Evolutionary conservation across 1,140 invertebrate species (phyloP).

Genomic region (Chionoecetes opilio): DNA sequence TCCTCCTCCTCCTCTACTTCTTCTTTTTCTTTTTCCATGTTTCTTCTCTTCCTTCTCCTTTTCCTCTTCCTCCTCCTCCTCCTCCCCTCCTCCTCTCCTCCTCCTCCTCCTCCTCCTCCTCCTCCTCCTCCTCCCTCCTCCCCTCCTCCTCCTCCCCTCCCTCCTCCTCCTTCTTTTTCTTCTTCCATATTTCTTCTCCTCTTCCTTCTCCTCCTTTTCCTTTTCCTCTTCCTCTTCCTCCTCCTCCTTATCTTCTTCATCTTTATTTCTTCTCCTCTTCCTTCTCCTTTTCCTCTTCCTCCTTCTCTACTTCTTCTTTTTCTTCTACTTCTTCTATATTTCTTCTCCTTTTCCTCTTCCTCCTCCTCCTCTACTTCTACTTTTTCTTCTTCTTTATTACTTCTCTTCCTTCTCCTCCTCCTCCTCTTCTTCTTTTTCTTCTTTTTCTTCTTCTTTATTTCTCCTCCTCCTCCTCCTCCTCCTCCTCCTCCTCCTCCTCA

Average conservation of each 20-base stretch:
- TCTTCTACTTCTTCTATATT: neutral
- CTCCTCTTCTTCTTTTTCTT: neutral
- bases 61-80: no score
- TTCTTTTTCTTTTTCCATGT: no score
- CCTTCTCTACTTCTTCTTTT: neutral
- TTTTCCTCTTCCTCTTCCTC: slow-evolving; percentile 5
- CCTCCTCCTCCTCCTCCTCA: no score
- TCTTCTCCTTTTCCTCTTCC: neutral
- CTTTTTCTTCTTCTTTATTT: neutral
- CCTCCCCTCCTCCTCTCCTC: no score
- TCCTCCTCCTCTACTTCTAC: neutral
- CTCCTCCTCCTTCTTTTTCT: no score
- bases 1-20: no score
- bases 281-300: neutral
- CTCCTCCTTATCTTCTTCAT: neutral
- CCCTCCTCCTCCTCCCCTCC: no score
- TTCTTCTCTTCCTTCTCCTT: no score
- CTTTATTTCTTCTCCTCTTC: neutral
- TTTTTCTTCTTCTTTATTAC: neutral
- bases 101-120: no score
- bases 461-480: neutral
- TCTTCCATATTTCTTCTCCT: no score
- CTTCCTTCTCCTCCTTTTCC: neutral
- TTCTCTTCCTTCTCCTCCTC: neutral
- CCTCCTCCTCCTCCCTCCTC: no score